These are phyloP conservation scores for Clitarchus hookeri DNA, from an alignment of 2,888 invertebrate genomes.

Conservation along the genomic window DNA sequence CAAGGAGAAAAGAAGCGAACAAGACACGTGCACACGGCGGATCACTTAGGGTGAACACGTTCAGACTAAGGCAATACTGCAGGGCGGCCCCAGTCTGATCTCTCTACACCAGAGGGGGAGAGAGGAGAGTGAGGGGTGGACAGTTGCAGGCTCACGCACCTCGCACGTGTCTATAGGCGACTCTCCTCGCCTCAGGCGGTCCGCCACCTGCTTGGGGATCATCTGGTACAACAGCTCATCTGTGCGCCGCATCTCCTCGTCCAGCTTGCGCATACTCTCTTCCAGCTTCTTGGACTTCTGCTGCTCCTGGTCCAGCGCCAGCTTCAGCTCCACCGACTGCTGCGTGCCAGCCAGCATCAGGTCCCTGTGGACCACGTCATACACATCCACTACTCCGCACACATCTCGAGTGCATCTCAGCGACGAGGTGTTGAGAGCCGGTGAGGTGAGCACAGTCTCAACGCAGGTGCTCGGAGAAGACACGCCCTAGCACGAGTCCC, in stretches of 20 bases:
- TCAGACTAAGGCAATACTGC: too few species aligned
- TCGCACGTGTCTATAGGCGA: slow-evolving; percentile 96
- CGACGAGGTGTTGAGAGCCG: too few species aligned
- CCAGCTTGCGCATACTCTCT: slow-evolving; percentile 93
- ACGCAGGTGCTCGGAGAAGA: too few species aligned
- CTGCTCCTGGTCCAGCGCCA: slow-evolving; percentile 95
- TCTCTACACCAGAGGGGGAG: too few species aligned
- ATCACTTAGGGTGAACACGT: too few species aligned
- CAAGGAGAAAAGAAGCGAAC: too few species aligned
- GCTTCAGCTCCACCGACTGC: slow-evolving; percentile 93
- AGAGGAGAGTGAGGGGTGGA: too few species aligned
- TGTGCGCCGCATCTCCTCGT: slow-evolving; percentile 93
- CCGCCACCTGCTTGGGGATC: slow-evolving; percentile 98
- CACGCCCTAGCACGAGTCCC: too few species aligned
- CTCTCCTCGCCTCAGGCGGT: slow-evolving; percentile 89
- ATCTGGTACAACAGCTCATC: slow-evolving; percentile 97
- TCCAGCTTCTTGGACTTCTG: slow-evolving; percentile 95
- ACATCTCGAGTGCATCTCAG: too few species aligned
- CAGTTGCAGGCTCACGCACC: slow-evolving; percentile 59
- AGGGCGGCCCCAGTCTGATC: too few species aligned
- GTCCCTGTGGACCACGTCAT: slow-evolving; percentile 61
- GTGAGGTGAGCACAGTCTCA: too few species aligned
- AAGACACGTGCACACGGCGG: too few species aligned
- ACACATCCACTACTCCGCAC: not conserved
- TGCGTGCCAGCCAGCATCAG: slow-evolving; percentile 96